Evolutionary conservation across 1,140 invertebrate genomes (phyloP).

Genomic region (Luehdorfia chinensis): DNA sequence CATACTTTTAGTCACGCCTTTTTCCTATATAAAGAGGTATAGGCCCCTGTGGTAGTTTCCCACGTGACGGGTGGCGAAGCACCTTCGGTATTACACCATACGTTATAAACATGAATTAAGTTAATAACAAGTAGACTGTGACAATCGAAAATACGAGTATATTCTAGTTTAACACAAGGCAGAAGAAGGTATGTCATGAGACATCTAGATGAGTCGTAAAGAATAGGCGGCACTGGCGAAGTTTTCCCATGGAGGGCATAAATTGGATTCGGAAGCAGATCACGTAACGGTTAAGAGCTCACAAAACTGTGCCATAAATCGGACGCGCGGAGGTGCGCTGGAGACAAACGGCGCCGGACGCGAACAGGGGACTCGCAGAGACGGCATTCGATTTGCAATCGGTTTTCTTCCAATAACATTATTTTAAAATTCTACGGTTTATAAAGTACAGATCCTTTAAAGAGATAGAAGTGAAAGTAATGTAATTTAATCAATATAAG

Average conservation of each 20-base stretch:
- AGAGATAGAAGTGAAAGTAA: no score
- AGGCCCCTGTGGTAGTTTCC: no score
- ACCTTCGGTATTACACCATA: no score
- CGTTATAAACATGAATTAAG: no score
- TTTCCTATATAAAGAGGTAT: no score
- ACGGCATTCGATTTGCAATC: not conserved
- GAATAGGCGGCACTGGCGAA: slow-evolving; percentile 58
- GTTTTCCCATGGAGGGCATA: slow-evolving; percentile 69
- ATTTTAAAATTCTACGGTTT: not conserved
- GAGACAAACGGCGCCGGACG: slow-evolving; percentile 67
- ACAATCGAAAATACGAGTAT: no score
- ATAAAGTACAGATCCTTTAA: not conserved
- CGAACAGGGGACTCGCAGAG: slow-evolving; percentile 23
- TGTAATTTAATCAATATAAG: no score
- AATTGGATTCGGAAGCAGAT: slow-evolving; percentile 76
- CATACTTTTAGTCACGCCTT: no score
- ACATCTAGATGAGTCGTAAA: slow-evolving; percentile 60
- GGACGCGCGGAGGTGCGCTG: slow-evolving; percentile 69
- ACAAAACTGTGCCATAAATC: slow-evolving; percentile 76
- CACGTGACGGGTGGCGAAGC: no score
- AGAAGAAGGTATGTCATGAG: slow-evolving; percentile 29
- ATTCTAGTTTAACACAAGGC: slow-evolving; percentile 21
- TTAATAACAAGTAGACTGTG: no score
- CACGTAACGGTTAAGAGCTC: slow-evolving; percentile 76
- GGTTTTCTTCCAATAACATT: not conserved